phyloP scores from a whole-genome alignment of 2,797 vertebrate species.

The Falco concolor region DNA sequence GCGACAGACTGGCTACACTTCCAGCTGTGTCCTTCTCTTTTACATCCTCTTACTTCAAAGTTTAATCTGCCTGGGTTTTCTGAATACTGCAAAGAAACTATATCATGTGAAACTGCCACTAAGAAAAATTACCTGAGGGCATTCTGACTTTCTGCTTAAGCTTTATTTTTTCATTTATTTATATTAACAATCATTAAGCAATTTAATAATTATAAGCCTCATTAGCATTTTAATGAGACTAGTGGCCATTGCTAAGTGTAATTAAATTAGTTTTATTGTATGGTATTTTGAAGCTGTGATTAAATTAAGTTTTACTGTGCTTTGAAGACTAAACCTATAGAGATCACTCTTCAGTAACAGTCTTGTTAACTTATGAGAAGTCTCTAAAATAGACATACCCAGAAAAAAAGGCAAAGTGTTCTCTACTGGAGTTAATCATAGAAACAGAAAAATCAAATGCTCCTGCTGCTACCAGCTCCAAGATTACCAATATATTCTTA shows the following conservation, averaged over 20 bases:
- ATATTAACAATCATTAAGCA: conserved; percentile 79
- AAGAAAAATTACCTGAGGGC: conserved; percentile 68
- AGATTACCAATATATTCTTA: conserved; percentile 6
- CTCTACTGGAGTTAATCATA: conserved; percentile 37
- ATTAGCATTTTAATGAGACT: conserved; percentile 87
- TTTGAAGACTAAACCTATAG: conserved; percentile 75
- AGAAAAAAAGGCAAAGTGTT: conserved; percentile 44
- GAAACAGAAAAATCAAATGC: conserved; percentile 41
- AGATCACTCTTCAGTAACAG: conserved; percentile 59
- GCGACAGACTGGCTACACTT: not conserved
- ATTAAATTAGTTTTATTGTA: conserved; percentile 82
- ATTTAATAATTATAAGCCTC: conserved; percentile 85
- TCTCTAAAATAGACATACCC: conserved; percentile 57
- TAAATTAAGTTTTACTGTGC: conserved; percentile 78
- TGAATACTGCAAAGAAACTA: not conserved
- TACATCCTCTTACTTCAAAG: not conserved
- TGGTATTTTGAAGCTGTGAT: conserved; percentile 79
- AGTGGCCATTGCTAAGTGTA: conserved; percentile 76
- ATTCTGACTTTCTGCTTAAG: conserved; percentile 76
- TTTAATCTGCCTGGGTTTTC: conserved; percentile 17
- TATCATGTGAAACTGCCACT: conserved; percentile 21
- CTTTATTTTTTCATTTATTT: conserved; percentile 82
- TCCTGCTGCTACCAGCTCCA: not conserved
- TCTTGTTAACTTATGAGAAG: conserved; percentile 68
- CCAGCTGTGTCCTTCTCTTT: not conserved